Evolutionary conservation across 2,797 vertebrate genomes (phyloP).

Genomic region (Notamacropus eugenii): DNA sequence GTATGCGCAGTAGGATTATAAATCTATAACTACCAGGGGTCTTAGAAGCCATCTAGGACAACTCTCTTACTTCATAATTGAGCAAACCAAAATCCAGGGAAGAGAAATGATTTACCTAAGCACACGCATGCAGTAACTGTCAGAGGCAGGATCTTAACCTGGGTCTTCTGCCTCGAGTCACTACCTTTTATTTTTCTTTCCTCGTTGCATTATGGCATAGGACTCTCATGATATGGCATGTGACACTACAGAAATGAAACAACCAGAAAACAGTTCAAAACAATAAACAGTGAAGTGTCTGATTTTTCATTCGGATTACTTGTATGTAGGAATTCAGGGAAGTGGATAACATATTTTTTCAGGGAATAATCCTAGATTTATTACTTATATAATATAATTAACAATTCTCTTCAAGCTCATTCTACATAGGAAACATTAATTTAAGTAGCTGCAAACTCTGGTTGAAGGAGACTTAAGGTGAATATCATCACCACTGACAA

Average conservation of each 20-base stretch:
- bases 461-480: slow-evolving; percentile 9
- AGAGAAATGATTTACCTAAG: background rate
- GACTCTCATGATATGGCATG: background rate
- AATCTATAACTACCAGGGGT: background rate
- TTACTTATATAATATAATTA: slow-evolving; percentile 14
- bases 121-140: background rate
- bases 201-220: background rate
- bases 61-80: background rate
- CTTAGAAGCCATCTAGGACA: background rate
- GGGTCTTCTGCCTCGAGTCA: background rate
- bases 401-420: slow-evolving; percentile 18
- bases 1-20: background rate
- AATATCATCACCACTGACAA: background rate
- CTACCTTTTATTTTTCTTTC: background rate
- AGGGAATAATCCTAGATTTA: background rate
- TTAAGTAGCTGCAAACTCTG: background rate
- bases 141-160: background rate
- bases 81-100: background rate
- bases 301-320: background rate
- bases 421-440: background rate
- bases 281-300: background rate
- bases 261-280: background rate
- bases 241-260: background rate
- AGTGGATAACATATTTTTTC: background rate
- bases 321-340: background rate